Percentiles rank a stretch among this genome's conserved stretches.
phyloP scores from a whole-genome alignment of 2,113 vertebrate species.

The Tenrec ecaudatus region DNA sequence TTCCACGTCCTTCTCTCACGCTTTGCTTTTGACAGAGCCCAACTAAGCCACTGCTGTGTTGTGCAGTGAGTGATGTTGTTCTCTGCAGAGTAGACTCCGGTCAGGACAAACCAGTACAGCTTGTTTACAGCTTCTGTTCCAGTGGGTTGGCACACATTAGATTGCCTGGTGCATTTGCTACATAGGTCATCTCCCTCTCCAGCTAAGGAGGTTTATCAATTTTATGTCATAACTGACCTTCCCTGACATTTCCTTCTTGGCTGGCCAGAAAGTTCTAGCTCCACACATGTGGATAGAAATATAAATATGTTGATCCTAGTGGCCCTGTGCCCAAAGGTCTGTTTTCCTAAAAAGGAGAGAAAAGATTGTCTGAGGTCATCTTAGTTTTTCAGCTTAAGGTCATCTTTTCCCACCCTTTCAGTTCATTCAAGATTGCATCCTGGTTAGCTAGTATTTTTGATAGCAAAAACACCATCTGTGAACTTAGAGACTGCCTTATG shows the following conservation, averaged over 20 bases:
- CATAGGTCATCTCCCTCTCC: not conserved
- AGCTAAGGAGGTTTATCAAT: not conserved
- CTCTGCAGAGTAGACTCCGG: not conserved
- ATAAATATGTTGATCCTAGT: not conserved
- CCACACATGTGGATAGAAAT: not conserved
- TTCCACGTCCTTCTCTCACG: not conserved
- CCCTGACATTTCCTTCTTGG: not conserved
- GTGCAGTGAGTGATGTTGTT: not conserved
- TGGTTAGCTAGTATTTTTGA: not conserved
- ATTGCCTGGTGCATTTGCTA: not conserved
- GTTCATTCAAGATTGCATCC: conserved; percentile 60
- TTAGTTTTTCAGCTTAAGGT: not conserved
- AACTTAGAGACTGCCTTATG: not conserved
- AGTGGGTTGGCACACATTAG: not conserved
- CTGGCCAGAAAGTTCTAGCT: conserved; percentile 19
- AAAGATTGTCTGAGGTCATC: conserved; percentile 62
- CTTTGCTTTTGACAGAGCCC: not conserved
- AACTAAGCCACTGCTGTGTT: not conserved
- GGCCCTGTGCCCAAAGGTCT: conserved; percentile 5
- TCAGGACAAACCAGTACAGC: not conserved
- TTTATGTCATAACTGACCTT: not conserved
- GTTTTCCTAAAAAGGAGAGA: not conserved
- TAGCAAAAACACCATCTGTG: not conserved
- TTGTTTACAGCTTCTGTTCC: not conserved
- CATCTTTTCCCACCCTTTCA: not conserved